These are phyloP conservation scores for Camptogramma bilineatum DNA, from an alignment of 2,888 invertebrate genomes.

Conservation along the genomic window DNA sequence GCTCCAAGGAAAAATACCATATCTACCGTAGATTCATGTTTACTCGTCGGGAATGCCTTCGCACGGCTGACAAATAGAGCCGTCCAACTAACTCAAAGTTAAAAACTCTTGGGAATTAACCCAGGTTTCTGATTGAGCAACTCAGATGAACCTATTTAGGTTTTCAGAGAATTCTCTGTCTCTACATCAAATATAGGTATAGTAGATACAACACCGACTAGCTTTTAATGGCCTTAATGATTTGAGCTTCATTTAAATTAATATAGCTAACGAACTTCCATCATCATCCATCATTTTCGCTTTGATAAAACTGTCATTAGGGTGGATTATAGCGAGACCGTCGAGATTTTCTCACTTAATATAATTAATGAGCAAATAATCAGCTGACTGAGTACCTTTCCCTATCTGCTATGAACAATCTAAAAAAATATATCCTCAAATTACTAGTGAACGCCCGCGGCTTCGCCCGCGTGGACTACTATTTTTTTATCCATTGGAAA, in stretches of 20 bases:
- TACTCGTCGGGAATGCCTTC: not conserved
- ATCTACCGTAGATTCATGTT: conserved; percentile 5
- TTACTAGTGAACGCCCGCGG: too few relatives aligned
- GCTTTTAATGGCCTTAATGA: not conserved
- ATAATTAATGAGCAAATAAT: conserved; percentile 40
- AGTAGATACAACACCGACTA: not conserved
- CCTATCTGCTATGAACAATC: not conserved
- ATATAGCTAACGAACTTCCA: conserved; percentile 16
- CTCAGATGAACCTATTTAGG: not conserved
- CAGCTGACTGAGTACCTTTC: conserved; percentile 10
- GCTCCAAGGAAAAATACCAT: conserved; percentile 11
- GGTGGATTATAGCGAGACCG: conserved; percentile 27
- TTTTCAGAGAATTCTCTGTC: too few relatives aligned
- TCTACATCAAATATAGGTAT: not conserved
- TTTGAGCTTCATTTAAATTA: conserved; percentile 1
- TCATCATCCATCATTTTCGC: conserved; percentile 28
- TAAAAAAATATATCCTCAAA: not conserved
- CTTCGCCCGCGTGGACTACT: too few relatives aligned
- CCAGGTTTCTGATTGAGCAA: not conserved
- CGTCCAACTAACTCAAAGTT: not conserved
- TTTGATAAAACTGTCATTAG: conserved; percentile 31
- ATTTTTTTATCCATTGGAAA: too few relatives aligned
- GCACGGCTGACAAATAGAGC: not conserved
- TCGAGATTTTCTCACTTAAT: conserved; percentile 23
- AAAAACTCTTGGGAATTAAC: not conserved